These are phyloP conservation scores for Athripsodes cinereus DNA, from an alignment of 2,888 invertebrate species.

Conservation along the genomic window DNA sequence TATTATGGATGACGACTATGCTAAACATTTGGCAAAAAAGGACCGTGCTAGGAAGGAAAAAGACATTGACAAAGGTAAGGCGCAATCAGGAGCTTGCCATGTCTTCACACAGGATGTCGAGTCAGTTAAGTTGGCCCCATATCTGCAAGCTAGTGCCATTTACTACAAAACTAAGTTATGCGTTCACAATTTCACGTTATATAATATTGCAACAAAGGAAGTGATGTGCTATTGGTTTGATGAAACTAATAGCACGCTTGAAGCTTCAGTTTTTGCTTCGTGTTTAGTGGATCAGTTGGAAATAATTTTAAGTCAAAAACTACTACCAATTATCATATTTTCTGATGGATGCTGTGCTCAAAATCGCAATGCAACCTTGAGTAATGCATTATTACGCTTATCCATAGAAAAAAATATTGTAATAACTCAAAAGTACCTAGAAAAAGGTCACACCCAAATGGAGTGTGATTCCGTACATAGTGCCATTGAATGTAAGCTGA, in stretches of 20 bases:
- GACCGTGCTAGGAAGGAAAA: slow-evolving; percentile 2
- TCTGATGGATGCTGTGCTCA: slow-evolving; percentile 5
- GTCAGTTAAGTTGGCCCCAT: not conserved
- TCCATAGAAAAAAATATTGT: not conserved
- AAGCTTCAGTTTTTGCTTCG: slow-evolving; percentile 1
- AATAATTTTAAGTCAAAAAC: not conserved
- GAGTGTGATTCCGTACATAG: slow-evolving; percentile 3
- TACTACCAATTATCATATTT: not conserved
- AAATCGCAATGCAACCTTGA: not conserved
- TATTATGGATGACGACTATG: not conserved
- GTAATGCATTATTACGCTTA: not conserved
- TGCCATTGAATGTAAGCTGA: not conserved
- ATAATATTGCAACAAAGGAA: not conserved
- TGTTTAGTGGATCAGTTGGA: not conserved
- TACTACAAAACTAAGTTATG: slow-evolving; percentile 4
- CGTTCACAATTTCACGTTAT: slow-evolving; percentile 2
- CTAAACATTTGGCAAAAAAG: not conserved
- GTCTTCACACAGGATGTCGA: slow-evolving; percentile 2
- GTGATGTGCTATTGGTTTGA: slow-evolving; percentile 3
- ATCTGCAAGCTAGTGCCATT: slow-evolving; percentile 1
- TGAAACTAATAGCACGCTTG: not conserved
- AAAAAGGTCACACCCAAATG: too few species aligned
- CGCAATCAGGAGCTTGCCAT: not conserved
- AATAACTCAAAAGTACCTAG: slow-evolving; percentile 3
- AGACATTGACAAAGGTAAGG: not conserved